These are phyloP conservation scores for Monoplex corrugatus DNA, from an alignment of 2,888 invertebrate species.

Conservation along the genomic window DNA sequence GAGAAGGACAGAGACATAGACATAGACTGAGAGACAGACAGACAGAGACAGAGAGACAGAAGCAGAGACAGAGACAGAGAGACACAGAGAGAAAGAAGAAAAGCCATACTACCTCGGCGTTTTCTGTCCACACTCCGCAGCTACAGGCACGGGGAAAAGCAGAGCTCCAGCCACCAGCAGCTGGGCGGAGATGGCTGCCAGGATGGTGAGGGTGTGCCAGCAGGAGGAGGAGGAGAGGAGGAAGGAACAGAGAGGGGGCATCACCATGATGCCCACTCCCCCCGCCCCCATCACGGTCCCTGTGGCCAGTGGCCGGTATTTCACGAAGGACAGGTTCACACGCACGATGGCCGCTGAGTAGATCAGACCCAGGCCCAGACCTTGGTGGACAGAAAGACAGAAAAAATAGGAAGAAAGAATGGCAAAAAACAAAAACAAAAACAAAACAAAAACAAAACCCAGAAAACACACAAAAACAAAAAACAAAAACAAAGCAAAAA, in stretches of 20 bases:
- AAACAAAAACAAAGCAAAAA: too few relatives aligned
- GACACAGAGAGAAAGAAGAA: neutral
- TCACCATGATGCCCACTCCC: constrained; percentile 26
- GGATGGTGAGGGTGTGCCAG: neutral
- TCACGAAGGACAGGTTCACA: constrained; percentile 34
- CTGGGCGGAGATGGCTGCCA: constrained; percentile 3
- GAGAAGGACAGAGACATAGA: neutral
- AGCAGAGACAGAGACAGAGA: neutral
- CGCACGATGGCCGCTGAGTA: constrained; percentile 20
- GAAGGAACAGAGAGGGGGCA: neutral
- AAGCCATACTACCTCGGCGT: too few relatives aligned
- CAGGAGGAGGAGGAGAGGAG: constrained; percentile 17
- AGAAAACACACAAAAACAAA: neutral
- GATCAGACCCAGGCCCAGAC: constrained; percentile 27
- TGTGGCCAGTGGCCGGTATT: constrained; percentile 18
- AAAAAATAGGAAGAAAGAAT: neutral
- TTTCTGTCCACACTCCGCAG: too few relatives aligned
- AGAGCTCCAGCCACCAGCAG: constrained; percentile 33
- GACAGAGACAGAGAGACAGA: neutral
- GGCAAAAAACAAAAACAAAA: neutral
- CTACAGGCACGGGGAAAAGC: too few relatives aligned
- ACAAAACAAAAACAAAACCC: neutral
- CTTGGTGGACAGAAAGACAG: neutral
- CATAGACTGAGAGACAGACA: constrained; percentile 1
- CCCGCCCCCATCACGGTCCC: constrained; percentile 12